Base-by-base conservation (phyloP, 2,797 vertebrate species). In the Sebastolobus alascanus region DNA sequence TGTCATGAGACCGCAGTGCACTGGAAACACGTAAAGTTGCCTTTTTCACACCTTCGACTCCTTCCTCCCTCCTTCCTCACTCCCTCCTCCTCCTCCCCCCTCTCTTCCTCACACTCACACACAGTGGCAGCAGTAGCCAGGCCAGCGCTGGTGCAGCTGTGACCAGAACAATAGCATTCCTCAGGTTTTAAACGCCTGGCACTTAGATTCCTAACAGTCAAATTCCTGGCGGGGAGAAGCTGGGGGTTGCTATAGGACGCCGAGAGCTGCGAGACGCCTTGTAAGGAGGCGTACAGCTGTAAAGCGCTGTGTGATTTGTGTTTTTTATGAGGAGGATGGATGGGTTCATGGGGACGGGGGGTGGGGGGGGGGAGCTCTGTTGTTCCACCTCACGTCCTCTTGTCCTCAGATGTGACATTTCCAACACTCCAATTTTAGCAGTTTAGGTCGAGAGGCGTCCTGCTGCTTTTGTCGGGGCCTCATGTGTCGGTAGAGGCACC, bases 101-200 rank as follows among this genome's bases (percentile, higher is more conserved):
- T 27, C 5, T 14, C 27, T 6, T 12, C 5, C 20, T 20, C 40
- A 80, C 40, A 80, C 67, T 27, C 54, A 12, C 70, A 77, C 82
- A 74, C 81, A 85, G 88, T 70, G 75, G 90, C 90, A 90, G 90
- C 84, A 86, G 87, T 81, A 88, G 86, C 80, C 75, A 10, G 82
- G 79, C 87, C 83, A 80, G 84, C 20, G 80, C 86, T 89, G 66
- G 78, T 91, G 92, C 92, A 94, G 93, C 94, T 94, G 93, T 94
- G 91, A 91, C 92, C 89, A 87, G 91, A 94, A 93, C 94, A 94
- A 94, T 94, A 89, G 87, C 90, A 95, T 95, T 95, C 94, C 91
- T 94, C 84, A 50, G 90, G 85, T 90, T 90, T 89, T 94, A 93
- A 94, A 94, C 89, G 91, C 90, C 85, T 90, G 94, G 91, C 91